A percentile compares a stretch with the other conserved stretches of the same genome.
Evolutionary conservation across 2,888 invertebrate species (phyloP).

Genomic region (Stomorhina lunata): DNA sequence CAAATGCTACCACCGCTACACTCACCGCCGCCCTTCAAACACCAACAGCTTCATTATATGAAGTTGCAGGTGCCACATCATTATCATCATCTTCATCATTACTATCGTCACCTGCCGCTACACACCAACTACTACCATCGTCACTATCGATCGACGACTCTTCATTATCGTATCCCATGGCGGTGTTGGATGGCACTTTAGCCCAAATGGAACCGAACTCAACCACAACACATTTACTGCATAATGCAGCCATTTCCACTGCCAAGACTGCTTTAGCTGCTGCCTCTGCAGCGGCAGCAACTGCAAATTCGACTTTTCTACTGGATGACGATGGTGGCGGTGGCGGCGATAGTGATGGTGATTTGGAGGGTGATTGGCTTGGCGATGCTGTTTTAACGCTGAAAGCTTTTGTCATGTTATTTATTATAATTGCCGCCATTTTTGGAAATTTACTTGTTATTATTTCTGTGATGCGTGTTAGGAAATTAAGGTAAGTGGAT

Average conservation of each 20-base stretch:
- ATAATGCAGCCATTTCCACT: slow-evolving; percentile 63
- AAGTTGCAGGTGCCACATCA: slow-evolving; percentile 14
- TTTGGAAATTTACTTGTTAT: slow-evolving; percentile 95
- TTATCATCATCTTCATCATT: slow-evolving; percentile 20
- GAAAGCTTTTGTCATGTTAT: slow-evolving; percentile 91
- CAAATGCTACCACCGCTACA: slow-evolving; percentile 60
- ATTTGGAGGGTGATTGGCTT: slow-evolving; percentile 79
- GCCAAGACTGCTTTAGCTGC: slow-evolving; percentile 61
- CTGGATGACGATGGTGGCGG: slow-evolving; percentile 49
- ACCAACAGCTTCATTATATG: slow-evolving; percentile 47
- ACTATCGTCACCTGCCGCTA: slow-evolving; percentile 45
- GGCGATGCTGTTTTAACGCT: slow-evolving; percentile 83
- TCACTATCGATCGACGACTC: slow-evolving; percentile 55
- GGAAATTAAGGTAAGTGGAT: slow-evolving; percentile 81
- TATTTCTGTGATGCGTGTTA: slow-evolving; percentile 89
- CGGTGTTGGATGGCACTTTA: slow-evolving; percentile 67
- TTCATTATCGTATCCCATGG: slow-evolving; percentile 61
- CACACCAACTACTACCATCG: slow-evolving; percentile 57
- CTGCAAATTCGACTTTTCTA: slow-evolving; percentile 68
- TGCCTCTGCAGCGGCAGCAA: slow-evolving; percentile 47
- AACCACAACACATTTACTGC: slow-evolving; percentile 57
- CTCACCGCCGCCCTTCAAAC: slow-evolving; percentile 56
- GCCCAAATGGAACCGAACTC: slow-evolving; percentile 61
- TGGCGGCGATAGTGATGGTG: not conserved
- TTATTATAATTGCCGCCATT: slow-evolving; percentile 93